Percentiles rank a stretch among this genome's conserved stretches.
These are phyloP conservation scores for Danaus plexippus DNA, from an alignment of 1,140 invertebrate species.

Conservation along the genomic window DNA sequence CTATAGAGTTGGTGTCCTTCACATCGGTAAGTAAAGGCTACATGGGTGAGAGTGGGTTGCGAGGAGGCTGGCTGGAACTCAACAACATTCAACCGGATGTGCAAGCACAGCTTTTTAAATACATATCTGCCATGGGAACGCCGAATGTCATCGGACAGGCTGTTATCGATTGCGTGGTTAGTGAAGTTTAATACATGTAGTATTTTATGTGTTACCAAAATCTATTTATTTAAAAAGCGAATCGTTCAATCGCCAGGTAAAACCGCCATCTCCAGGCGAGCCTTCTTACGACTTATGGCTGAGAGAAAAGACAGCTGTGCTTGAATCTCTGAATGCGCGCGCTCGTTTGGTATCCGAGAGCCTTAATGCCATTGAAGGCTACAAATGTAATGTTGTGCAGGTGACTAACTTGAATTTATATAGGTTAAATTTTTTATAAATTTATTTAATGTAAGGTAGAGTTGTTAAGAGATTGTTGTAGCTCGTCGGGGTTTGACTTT, in stretches of 20 bases:
- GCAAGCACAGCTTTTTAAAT: constrained; percentile 89
- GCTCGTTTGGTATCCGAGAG: constrained; percentile 21
- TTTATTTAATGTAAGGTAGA: no score
- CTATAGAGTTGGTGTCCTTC: constrained; percentile 94
- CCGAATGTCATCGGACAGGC: constrained; percentile 94
- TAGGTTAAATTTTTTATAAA: no score
- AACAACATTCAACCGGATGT: constrained; percentile 90
- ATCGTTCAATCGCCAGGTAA: constrained; percentile 20
- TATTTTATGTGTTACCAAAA: not conserved
- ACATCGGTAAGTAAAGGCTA: constrained; percentile 97
- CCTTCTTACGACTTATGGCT: constrained; percentile 32
- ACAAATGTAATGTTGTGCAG: constrained; percentile 27
- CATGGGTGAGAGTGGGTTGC: constrained; percentile 93
- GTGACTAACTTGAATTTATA: no score
- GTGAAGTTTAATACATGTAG: not conserved
- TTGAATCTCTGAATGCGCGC: constrained; percentile 26
- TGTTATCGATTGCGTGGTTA: constrained; percentile 77
- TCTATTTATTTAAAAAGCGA: not conserved
- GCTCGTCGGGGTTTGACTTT: no score
- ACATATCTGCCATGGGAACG: constrained; percentile 94
- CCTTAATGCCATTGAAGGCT: constrained; percentile 40
- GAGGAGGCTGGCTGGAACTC: constrained; percentile 95
- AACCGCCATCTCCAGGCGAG: constrained; percentile 32
- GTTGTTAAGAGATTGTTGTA: no score
- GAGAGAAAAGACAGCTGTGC: constrained; percentile 21